Conservation (phyloP, 1,140 invertebrate genomes). For the Drosophila setifemur region DNA sequence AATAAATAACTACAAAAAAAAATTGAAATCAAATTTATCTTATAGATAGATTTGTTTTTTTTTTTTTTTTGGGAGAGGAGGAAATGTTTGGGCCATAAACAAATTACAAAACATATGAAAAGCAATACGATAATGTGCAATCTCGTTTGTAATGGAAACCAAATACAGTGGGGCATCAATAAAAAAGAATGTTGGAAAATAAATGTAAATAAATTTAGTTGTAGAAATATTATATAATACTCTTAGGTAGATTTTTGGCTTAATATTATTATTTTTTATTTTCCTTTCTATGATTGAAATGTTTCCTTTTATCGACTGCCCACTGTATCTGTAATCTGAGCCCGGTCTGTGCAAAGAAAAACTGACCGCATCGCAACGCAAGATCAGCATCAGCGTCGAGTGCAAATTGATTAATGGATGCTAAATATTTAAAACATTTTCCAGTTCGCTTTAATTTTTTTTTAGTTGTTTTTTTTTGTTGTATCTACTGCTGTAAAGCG, state of each 20-base stretch:
- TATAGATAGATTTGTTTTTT: too few relatives aligned
- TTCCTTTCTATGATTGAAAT: too few relatives aligned
- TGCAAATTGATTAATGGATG: slow-evolving; percentile 76
- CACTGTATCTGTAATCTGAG: slow-evolving; percentile 32
- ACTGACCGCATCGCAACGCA: slow-evolving; percentile 51
- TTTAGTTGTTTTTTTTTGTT: slow-evolving; percentile 10
- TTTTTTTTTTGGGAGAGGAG: slow-evolving; percentile 17
- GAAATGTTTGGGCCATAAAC: slow-evolving; percentile 14
- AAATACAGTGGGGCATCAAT: background rate
- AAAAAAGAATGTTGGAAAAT: background rate
- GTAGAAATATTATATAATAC: background rate
- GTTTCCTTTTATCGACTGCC: background rate
- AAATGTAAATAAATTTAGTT: background rate
- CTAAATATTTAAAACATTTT: slow-evolving; percentile 75
- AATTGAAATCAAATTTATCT: slow-evolving; percentile 50
- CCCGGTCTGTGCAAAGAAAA: background rate
- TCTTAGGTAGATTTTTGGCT: background rate
- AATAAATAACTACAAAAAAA: background rate
- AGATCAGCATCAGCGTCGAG: slow-evolving; percentile 29
- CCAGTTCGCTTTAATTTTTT: slow-evolving; percentile 8
- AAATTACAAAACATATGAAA: slow-evolving; percentile 34
- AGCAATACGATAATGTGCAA: slow-evolving; percentile 18
- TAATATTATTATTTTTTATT: background rate
- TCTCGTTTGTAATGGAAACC: slow-evolving; percentile 20
- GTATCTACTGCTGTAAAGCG: slow-evolving; percentile 42